phyloP scores from a whole-genome alignment of 2,797 vertebrate genomes.

The Coregonus suidteri region DNA sequence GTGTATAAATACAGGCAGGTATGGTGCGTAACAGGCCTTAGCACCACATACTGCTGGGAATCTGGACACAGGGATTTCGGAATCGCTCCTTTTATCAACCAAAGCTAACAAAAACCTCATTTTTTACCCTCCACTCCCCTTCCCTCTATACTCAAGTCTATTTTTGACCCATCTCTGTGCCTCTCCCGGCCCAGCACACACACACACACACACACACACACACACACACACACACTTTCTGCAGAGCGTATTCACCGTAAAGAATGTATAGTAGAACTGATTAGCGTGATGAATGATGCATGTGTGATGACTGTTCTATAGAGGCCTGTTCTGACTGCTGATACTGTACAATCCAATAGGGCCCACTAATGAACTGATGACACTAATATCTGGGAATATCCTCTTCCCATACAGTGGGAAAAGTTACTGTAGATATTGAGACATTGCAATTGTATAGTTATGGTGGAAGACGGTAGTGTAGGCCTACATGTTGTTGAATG shows the following conservation, averaged over 20 bases:
- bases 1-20: background rate
- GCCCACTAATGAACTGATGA: too few relatives aligned
- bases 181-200: slow-evolving; percentile 6
- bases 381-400: too few relatives aligned
- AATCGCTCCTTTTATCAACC: slow-evolving; percentile 42
- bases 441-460: slow-evolving; percentile 1
- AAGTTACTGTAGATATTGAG: slow-evolving; percentile 14
- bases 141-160: slow-evolving; percentile 37
- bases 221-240: slow-evolving; percentile 10
- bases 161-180: slow-evolving; percentile 35
- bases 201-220: slow-evolving; percentile 7
- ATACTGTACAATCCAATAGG: background rate
- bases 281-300: slow-evolving; percentile 35
- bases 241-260: slow-evolving; percentile 44
- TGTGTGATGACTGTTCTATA: slow-evolving; percentile 41
- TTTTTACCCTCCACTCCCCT: slow-evolving; percentile 38
- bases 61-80: slow-evolving; percentile 24
- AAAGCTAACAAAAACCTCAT: slow-evolving; percentile 61
- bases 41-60: slow-evolving; percentile 40
- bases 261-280: slow-evolving; percentile 32
- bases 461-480: background rate
- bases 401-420: too few relatives aligned
- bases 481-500: background rate
- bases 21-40: slow-evolving; percentile 18
- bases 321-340: slow-evolving; percentile 11